A percentile compares a stretch with the other conserved stretches of the same genome.
These are phyloP conservation scores for Noturus placidus DNA, from an alignment of 2,113 vertebrate genomes.

Conservation along the genomic window DNA sequence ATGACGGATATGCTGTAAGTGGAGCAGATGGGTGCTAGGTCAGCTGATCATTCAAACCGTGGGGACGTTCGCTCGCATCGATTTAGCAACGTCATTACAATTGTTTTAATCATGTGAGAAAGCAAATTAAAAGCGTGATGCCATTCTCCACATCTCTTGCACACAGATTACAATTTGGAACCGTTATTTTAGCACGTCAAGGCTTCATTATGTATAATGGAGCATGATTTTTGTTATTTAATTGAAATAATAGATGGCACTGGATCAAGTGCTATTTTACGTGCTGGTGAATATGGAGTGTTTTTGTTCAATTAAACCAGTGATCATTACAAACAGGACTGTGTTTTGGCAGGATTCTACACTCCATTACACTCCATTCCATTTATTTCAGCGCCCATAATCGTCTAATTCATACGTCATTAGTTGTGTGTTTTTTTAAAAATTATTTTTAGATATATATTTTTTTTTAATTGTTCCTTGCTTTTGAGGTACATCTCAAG, in stretches of 20 bases:
- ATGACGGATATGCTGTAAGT: not conserved
- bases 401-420: not conserved
- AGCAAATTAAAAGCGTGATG: not conserved
- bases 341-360: not conserved
- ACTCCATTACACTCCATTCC: not conserved
- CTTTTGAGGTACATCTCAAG: not conserved
- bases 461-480: not conserved
- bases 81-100: not conserved
- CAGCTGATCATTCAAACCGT: not conserved
- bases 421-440: not conserved
- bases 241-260: not conserved
- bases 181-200: not conserved
- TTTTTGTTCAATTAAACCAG: not conserved
- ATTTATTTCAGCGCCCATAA: not conserved
- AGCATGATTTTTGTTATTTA: no score
- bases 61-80: not conserved
- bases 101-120: not conserved
- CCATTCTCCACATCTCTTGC: no score
- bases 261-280: not conserved
- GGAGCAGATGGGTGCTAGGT: not conserved
- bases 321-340: not conserved
- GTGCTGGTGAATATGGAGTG: not conserved
- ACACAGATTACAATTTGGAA: not conserved
- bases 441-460: not conserved
- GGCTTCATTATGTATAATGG: not conserved